Base-by-base conservation (phyloP, 2,888 invertebrate species). In the Parochlus steinenii region DNA sequence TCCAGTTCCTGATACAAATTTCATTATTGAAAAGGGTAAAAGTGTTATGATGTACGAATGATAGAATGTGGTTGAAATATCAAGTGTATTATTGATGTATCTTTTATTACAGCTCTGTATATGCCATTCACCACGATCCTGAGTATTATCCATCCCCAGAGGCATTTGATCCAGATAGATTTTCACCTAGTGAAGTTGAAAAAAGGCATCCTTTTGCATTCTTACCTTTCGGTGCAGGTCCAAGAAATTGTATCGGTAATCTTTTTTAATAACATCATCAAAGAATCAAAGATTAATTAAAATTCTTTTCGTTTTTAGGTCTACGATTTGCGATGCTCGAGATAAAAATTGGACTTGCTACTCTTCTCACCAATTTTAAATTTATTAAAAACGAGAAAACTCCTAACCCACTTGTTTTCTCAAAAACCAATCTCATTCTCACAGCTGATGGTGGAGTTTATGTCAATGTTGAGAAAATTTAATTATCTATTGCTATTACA, bases 161-260 rank as follows among this genome's bases (percentile, higher is more conserved):
- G 18, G 15, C 3, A 2, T 36, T 30, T 17, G 19, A 30, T 18
- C 36, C 36, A 6, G 36, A 36, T 10, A 14, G 36, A 7, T 36
- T 36, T 11, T 3, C 17, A 23, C 24, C 6, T 7, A 25, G 25
- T 22, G 18, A 36, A 6, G 4, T 28, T 4, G 8, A 5, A 3
- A 30, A 36, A 8, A 8, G 36, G 3, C 30, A 36, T 24, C 25
- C n/a, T 10, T 24, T 36, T 23, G 30, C 36, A 5, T 36, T 36
- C 17, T n/a, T 36, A 3, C 36, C 36, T 3, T 36, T 36, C 18
- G 36, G 32, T n/a, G n/a, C 11, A 30, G 36, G 36, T n/a, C 30
- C 30, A 3, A 5, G 36, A 16, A 24, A 25, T 5, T 36, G 36
- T 25, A 36, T 36, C 4, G 31, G 31, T 1, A 17, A 31, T 10